phyloP scores from a whole-genome alignment of 2,888 invertebrate species.

The Euzophera pinguis region DNA sequence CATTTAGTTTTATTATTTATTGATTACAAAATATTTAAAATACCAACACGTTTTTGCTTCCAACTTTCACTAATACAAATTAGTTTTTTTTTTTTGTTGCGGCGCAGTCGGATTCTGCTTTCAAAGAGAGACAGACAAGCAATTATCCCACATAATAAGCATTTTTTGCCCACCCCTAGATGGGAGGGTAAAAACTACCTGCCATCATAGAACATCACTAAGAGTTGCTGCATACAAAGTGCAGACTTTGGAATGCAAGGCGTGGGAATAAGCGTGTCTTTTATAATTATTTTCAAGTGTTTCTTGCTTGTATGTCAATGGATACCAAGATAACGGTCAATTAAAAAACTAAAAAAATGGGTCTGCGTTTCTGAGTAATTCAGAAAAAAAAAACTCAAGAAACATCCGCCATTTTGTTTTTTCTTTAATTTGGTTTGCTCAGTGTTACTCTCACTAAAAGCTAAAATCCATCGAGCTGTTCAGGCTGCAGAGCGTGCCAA shows the following conservation, averaged over 20 bases:
- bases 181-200: constrained; percentile 1
- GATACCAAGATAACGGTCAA: too few species aligned
- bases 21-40: not conserved
- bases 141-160: not conserved
- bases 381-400: too few species aligned
- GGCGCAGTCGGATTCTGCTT: not conserved
- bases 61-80: not conserved
- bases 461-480: too few species aligned
- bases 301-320: too few species aligned
- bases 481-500: too few species aligned
- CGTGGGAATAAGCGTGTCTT: not conserved
- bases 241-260: not conserved
- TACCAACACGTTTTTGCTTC: not conserved
- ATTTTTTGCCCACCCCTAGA: constrained; percentile 3
- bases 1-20: too few species aligned
- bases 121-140: not conserved
- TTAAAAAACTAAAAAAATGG: too few species aligned
- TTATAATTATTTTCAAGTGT: too few species aligned
- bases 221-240: constrained; percentile 8
- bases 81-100: not conserved
- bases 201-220: not conserved
- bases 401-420: too few species aligned
- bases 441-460: too few species aligned
- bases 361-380: too few species aligned
- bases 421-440: too few species aligned